Evolutionary conservation across 2,113 vertebrate genomes (phyloP).

Genomic region (Myxocyprinus asiaticus): DNA sequence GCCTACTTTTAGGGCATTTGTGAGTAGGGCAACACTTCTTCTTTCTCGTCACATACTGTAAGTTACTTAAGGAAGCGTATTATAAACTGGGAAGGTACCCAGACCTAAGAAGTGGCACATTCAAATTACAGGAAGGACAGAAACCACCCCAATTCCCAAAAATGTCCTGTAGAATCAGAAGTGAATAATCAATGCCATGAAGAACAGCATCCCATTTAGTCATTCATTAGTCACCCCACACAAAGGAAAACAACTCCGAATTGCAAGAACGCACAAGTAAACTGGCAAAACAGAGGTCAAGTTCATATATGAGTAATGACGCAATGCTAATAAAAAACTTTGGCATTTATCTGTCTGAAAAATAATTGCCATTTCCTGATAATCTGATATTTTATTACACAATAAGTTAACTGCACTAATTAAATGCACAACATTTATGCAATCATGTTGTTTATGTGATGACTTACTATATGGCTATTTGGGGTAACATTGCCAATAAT

Average conservation of each 20-base stretch:
- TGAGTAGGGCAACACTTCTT: background rate
- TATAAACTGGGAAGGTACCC: background rate
- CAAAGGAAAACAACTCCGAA: conserved; percentile 2
- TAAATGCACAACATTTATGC: too few relatives aligned
- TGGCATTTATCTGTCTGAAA: background rate
- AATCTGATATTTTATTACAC: too few relatives aligned
- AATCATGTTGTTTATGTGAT: too few relatives aligned
- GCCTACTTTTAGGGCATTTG: background rate
- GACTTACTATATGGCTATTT: too few relatives aligned
- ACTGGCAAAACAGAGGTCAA: background rate
- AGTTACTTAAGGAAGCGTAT: conserved; percentile 4
- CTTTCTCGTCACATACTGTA: background rate
- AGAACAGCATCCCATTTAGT: conserved; percentile 14
- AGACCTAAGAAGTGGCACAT: background rate
- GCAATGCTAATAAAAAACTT: background rate
- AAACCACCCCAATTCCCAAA: conserved; percentile 8
- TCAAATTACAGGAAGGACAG: background rate
- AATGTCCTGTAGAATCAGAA: conserved; percentile 15
- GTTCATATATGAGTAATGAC: background rate
- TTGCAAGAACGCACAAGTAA: background rate
- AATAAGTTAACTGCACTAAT: too few relatives aligned
- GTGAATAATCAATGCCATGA: conserved; percentile 13
- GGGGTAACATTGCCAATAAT: too few relatives aligned
- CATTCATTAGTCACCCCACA: conserved; percentile 37
- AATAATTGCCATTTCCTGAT: background rate